Evolutionary conservation across 2,888 invertebrate species (phyloP).

Genomic region (Mesorhabditis sp.): DNA sequence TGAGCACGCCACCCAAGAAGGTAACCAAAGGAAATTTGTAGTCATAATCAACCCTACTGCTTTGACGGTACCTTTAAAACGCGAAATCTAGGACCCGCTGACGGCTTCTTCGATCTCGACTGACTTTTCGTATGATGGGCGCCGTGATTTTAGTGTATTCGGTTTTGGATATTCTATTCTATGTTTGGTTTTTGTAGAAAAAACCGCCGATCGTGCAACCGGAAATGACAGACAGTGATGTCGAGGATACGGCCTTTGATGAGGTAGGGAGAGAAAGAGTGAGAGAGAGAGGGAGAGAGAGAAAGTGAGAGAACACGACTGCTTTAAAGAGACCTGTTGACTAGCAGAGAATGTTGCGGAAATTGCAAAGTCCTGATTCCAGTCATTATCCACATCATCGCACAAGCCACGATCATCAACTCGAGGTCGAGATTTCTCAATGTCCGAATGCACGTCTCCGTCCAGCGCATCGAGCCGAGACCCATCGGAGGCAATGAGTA

Average conservation of each 20-base stretch:
- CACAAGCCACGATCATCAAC: conserved; percentile 15
- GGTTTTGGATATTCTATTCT: not conserved
- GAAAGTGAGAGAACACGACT: no score
- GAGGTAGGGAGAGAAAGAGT: conserved; percentile 11
- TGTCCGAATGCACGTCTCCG: conserved; percentile 48
- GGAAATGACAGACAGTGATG: conserved; percentile 49
- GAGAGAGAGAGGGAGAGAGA: no score
- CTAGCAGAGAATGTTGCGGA: no score
- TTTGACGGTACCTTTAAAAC: conserved; percentile 11
- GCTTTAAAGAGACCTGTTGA: no score
- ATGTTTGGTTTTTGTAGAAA: not conserved
- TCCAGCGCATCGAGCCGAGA: conserved; percentile 49
- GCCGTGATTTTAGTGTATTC: not conserved
- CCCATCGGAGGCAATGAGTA: conserved; percentile 49
- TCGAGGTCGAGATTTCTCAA: conserved; percentile 29
- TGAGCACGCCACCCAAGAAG: conserved; percentile 46
- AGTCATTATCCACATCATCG: conserved; percentile 8
- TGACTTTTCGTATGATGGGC: conserved; percentile 36
- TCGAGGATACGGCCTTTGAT: conserved; percentile 31
- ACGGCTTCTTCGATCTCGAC: conserved; percentile 50
- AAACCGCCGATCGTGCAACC: conserved; percentile 49
- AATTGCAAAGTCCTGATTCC: not conserved
- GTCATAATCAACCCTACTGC: not conserved
- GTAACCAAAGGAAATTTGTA: conserved; percentile 11
- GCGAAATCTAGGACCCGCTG: conserved; percentile 19